Conservation (phyloP, 2,113 vertebrate species). For the Fulmarus glacialis region DNA sequence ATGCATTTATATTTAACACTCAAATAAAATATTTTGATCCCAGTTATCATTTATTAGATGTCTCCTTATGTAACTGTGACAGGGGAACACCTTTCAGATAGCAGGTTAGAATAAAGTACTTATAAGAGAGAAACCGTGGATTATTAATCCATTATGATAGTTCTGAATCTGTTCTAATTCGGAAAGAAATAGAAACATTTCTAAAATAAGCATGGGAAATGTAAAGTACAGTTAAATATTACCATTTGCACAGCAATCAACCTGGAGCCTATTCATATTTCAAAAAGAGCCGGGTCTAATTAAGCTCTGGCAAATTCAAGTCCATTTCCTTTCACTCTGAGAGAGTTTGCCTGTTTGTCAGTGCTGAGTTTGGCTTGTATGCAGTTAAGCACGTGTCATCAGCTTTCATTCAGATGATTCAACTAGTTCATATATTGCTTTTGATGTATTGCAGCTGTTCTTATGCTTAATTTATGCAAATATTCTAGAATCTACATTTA, state of each 20-base stretch:
- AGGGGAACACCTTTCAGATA: background rate
- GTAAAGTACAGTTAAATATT: background rate
- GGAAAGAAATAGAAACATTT: conserved; percentile 12
- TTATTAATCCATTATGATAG: background rate
- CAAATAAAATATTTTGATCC: background rate
- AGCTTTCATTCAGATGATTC: conserved; percentile 50
- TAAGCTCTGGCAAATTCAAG: background rate
- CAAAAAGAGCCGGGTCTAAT: background rate
- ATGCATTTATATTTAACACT: background rate
- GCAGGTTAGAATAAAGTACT: background rate
- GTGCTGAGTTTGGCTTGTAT: conserved; percentile 6
- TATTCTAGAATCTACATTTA: conserved; percentile 34
- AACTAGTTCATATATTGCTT: conserved; percentile 36
- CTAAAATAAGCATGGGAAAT: conserved; percentile 50
- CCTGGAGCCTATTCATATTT: conserved; percentile 30
- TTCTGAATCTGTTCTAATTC: background rate
- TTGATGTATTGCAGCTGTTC: conserved; percentile 63
- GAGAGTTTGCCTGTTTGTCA: conserved; percentile 17
- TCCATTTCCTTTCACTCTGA: conserved; percentile 10
- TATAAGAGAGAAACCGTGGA: background rate
- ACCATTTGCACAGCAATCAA: conserved; percentile 23
- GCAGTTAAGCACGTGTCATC: conserved; percentile 34
- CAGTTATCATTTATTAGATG: background rate
- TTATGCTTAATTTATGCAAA: conserved; percentile 55
- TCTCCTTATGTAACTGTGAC: background rate